Conservation (phyloP, 2,797 vertebrate species). For the Picus viridis region DNA sequence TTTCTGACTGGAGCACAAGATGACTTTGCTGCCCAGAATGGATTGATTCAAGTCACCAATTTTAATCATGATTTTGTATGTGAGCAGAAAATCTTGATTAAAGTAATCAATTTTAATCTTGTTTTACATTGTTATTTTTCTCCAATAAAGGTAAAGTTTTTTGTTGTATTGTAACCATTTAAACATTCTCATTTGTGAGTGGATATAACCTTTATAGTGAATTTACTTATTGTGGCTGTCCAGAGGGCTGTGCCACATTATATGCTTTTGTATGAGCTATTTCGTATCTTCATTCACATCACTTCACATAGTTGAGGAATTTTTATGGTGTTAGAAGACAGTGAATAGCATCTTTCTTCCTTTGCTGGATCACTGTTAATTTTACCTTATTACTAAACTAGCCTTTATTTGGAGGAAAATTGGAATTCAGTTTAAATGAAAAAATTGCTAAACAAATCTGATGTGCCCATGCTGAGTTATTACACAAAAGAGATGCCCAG, state of each 20-base stretch:
- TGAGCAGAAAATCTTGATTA: conserved; percentile 55
- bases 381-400: background rate
- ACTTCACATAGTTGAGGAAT: background rate
- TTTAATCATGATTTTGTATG: conserved; percentile 47
- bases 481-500: background rate
- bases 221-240: background rate
- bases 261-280: background rate
- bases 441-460: background rate
- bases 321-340: background rate
- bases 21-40: conserved; percentile 34
- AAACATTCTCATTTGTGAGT: conserved; percentile 16
- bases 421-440: background rate
- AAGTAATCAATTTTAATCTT: conserved; percentile 60
- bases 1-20: conserved; percentile 10
- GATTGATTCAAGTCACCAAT: conserved; percentile 45
- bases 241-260: background rate
- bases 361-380: background rate
- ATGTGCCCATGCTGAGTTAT: background rate
- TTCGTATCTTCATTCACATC: background rate
- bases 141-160: conserved; percentile 22
- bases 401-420: background rate
- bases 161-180: conserved; percentile 22
- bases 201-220: background rate
- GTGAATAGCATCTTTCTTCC: background rate
- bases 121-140: conserved; percentile 55